Evolutionary conservation across 2,113 vertebrate genomes (phyloP), one percentile per base, ranked within the genome.

Genomic region (Boleophthalmus pectinirostris): DNA sequence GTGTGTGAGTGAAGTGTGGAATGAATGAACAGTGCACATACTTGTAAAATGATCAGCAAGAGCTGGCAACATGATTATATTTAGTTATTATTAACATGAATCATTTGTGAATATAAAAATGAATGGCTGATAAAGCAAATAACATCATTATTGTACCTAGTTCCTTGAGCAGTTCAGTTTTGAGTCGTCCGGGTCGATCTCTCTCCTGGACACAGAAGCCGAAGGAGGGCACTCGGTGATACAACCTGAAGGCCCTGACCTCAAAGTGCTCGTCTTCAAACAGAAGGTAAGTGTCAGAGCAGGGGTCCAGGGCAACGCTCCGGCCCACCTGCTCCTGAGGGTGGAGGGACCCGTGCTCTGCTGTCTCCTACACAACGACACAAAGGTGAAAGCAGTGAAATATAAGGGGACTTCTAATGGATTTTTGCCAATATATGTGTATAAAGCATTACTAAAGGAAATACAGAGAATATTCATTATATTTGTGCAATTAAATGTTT

Each of bases 191-290:
- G 0, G 95, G 84, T 13, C 94, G 93, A 38, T 95, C 93, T 33
- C 88, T 93, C 83, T 99, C 97, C n/a, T 94, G 66, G 13, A 99
- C 70, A 21, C 95, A 91, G 75, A 97, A 98, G 0, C 97, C 97
- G 51, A 99, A 98, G 12, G 97, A 98, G 2, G 97, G 96, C 47
- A 98, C 68, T 21, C 96, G 94, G 73, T 99, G 97, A 69, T 94
- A 97, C 13, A 99, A 90, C 73, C 94, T 90, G 78, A 99, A 97
- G 0, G 95, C 97, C 71, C 93, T 94, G 9, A 97, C 90, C 0
- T 91, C 85, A 75, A 98, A 92, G 71, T 91, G 93, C 53, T 94
- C 91, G 0, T 95, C 92, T 71, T 96, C 92, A 23, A 95, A 58
- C 66, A 99, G 93, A 54, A 83, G 18, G 81, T 96, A 99, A 0